phyloP scores from a whole-genome alignment of 2,888 invertebrate genomes.

The Copidosoma aretas region DNA sequence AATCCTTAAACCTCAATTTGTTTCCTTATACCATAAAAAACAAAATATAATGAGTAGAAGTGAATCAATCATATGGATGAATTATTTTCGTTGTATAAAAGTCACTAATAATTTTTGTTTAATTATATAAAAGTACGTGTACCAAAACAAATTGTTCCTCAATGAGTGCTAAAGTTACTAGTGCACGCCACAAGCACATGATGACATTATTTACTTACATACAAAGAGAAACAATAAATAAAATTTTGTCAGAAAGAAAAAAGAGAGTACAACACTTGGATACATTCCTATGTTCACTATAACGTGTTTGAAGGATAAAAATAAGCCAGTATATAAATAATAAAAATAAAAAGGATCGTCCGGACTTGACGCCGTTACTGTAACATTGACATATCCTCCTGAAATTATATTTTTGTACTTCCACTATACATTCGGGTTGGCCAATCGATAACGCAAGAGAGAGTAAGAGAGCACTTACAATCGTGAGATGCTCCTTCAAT shows the following conservation, averaged over 20 bases:
- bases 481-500: too few species aligned
- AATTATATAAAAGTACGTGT: conserved; percentile 5
- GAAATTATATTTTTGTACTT: conserved; percentile 58
- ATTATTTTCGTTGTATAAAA: neutral
- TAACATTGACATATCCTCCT: conserved; percentile 50
- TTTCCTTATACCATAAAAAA: neutral
- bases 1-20: neutral
- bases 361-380: conserved; percentile 5
- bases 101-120: neutral
- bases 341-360: conserved; percentile 29
- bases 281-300: conserved; percentile 32
- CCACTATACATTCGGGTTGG: conserved; percentile 34
- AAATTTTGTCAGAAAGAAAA: neutral
- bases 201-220: too few species aligned
- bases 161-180: conserved; percentile 1
- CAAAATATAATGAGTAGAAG: neutral
- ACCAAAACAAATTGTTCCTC: conserved; percentile 27
- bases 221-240: conserved; percentile 8
- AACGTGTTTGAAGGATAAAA: too few species aligned
- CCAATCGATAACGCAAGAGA: too few species aligned
- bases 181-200: conserved; percentile 6
- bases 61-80: neutral
- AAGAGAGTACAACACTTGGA: neutral
- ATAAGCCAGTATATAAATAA: neutral
- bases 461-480: too few species aligned